Evolutionary conservation across 2,888 invertebrate species (phyloP), one percentile per base, ranked within the genome.

Genomic region (Glyphotaelius pellucidus): DNA sequence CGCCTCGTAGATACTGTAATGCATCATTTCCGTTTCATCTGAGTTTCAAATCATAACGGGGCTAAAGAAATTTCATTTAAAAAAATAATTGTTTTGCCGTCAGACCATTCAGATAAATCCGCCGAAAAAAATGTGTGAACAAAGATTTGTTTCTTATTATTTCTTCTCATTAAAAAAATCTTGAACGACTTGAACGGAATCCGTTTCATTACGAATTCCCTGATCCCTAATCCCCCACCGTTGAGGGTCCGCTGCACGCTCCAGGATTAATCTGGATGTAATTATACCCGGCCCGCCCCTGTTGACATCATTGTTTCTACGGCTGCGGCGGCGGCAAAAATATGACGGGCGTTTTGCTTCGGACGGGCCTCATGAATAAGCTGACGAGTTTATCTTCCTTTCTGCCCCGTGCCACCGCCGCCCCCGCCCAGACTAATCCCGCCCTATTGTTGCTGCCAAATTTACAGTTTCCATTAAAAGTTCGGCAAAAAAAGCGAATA

Each of bases 311-410:
- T 92, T 92, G 92, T 91, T 91, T 91, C 90, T 32, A 83, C 90
- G 83, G 80, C 32, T 80, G 83, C 89, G 67, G 67, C 19, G 52
- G 52, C 67, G 90, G 86, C 91, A 92, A 92, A 92, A 92, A 92
- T 92, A 91, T 91, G 92, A 92, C 92, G 85, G 89, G 89, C 80
- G 31, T 79, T 67, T 52, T 89, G 80, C 32, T 25, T 31, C 31
- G 88, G 52, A 52, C 31, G 88, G 86, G 86, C 30, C 47, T 90
- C 89, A 88, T 92, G 91, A 92, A 92, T 92, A 92, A 92, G 90
- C 89, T 92, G 90, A 90, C 90, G 90, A 90, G 89, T 91, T 92
- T 92, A 92, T 92, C 92, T 47, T 85, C 90, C 90, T 89, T 91
- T 91, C 88, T 84, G 89, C 85, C 83, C 83, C 87, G 90, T 85